Base-by-base conservation (phyloP, 2,888 invertebrate genomes). In the Toxonevra muliebris region DNA sequence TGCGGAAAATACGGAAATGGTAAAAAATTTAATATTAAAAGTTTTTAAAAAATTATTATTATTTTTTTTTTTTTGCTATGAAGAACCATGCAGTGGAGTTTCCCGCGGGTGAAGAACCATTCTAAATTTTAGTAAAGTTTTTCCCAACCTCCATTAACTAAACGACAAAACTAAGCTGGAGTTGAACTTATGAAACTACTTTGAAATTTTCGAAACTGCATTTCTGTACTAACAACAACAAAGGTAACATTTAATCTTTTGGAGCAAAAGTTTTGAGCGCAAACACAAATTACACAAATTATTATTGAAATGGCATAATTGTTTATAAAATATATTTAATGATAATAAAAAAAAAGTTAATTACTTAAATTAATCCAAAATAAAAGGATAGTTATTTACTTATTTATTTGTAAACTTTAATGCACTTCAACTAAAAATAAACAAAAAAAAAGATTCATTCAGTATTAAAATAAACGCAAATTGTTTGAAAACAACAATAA, bases 1-100 rank as follows among this genome's bases (percentile, higher is more conserved):
- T 12, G 65, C 78, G n/a, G 82, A 83, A 5, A 78, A 74, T 65
- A 68, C 69, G 13, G 80, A 78, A 65, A 65, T 74, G 78, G 78
- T 78, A 74, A 72, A 42, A 20, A 52, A 20, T 42, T 48, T 13
- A 13, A 55, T 55, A 48, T 48, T 55, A 0, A 43, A 1, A 15
- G 15, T 30, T 52, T 55, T 15, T 30, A 3, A n/a, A 30, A 61
- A 9, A 43, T 20, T 55, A 30, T 52, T 0, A 1, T 15, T 17
- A 50, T 41, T 4, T 19, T 62, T n/a, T 17, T 61, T 41, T 4
- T 19, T 62, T n/a, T 54, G 41, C 7, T 20, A 57, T 41, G 70
- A 73, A 77, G 79, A 76, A 73, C 70, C 78, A 74, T 74, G 70
- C 69, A 63, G 70, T 61, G 69, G 76, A 76, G 64, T 70, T 72